phyloP scores from a whole-genome alignment of 2,888 invertebrate species.

The Gnatocerus cornutus region DNA sequence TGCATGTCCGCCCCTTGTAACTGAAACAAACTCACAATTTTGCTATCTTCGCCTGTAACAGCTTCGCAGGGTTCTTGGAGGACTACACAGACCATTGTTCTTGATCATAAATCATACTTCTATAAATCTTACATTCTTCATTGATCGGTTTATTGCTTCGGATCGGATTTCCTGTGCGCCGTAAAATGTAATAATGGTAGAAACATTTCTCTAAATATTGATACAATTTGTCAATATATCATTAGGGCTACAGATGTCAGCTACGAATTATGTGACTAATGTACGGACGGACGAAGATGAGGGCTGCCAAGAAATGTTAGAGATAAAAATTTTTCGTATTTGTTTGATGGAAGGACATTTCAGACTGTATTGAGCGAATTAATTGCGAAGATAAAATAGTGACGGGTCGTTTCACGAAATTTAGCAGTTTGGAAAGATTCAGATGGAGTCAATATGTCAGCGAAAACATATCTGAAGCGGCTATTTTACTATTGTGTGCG shows the following conservation, averaged over 20 bases:
- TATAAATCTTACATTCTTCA: constrained; percentile 64
- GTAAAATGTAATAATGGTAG: constrained; percentile 62
- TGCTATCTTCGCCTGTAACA: constrained; percentile 29
- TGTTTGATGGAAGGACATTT: constrained; percentile 1
- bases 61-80: constrained; percentile 29
- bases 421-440: neutral
- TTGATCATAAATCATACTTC: constrained; percentile 63
- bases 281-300: constrained; percentile 4
- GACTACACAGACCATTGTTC: constrained; percentile 58
- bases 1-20: constrained; percentile 40
- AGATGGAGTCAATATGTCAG: neutral
- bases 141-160: constrained; percentile 62
- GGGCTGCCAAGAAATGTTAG: neutral
- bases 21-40: constrained; percentile 18
- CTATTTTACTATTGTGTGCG: no score
- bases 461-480: neutral
- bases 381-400: neutral
- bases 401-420: neutral
- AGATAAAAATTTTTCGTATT: neutral
- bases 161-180: constrained; percentile 57
- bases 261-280: constrained; percentile 36
- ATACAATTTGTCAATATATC: constrained; percentile 57
- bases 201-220: constrained; percentile 59
- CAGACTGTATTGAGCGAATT: neutral
- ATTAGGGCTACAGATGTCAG: constrained; percentile 38